Evolutionary conservation across 2,797 vertebrate species (phyloP).

Genomic region (Apogon talboti): DNA sequence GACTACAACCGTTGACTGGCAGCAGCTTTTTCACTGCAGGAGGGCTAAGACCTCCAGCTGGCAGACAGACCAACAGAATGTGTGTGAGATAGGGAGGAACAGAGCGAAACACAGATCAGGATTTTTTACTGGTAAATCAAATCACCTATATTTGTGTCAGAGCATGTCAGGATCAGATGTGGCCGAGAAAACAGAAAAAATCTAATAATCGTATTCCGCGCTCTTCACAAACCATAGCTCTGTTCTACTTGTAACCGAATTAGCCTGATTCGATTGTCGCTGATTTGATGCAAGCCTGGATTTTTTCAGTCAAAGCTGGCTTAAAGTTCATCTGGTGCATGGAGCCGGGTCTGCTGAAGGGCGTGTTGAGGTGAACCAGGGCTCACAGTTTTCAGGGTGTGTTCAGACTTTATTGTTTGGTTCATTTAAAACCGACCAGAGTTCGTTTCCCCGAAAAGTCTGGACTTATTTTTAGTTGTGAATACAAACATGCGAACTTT

Average conservation of each 20-base stretch:
- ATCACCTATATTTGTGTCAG: conserved; percentile 6
- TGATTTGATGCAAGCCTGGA: conserved; percentile 2
- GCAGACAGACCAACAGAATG: not conserved
- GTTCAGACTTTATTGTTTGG: no score
- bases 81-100: not conserved
- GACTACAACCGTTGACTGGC: conserved; percentile 8
- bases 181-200: not conserved
- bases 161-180: conserved; percentile 9
- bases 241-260: not conserved
- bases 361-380: no score
- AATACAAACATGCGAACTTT: no score
- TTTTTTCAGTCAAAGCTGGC: not conserved
- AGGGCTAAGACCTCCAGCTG: conserved; percentile 34
- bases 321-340: not conserved
- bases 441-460: no score
- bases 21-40: conserved; percentile 23
- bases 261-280: not conserved
- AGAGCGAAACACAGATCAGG: not conserved
- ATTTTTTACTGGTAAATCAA: conserved; percentile 10
- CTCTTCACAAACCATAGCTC: not conserved
- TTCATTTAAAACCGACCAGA: no score
- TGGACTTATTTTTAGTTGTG: no score
- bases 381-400: no score
- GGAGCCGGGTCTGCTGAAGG: not conserved
- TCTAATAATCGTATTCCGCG: not conserved